Evolutionary conservation across 1,140 invertebrate species (phyloP), one percentile per base, ranked within the genome.

Genomic region (Heliothis subflexa): DNA sequence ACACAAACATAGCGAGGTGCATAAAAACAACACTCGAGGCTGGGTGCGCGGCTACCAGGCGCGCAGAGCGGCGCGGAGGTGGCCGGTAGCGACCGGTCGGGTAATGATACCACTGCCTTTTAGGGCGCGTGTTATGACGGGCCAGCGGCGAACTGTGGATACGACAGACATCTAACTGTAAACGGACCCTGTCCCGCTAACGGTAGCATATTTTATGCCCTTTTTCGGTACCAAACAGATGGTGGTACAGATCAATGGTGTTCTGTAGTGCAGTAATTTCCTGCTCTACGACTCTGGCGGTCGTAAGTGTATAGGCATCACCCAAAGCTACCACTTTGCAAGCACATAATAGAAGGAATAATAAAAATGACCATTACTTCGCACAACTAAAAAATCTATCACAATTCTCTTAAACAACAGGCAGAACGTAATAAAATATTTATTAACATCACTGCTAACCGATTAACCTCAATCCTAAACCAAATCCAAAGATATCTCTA

Each of bases 81-180:
- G 81, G 82, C 57, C 86, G 83, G 87, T 89, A 86, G 88, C 73
- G 81, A 89, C 91, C 87, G 89, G 90, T 91, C 85, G 68, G 78
- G 85, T 91, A 91, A 91, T 91, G 91, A 93, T 88, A 92, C 89
- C 85, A 90, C 80, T 87, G 83, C 90, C 91, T 91, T 93, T 87
- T 92, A 91, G 88, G 90, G 90, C 89, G 78, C 82, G 79, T 85
- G 85, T 89, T 91, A 91, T 90, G 88, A 91, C 86, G 86, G 80
- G 83, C 83, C 85, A 78, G 55, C 61, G 81, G 73, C 78, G 70
- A 85, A 85, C 13, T 82, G 74, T 88, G 90, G 89, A 92, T 89
- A 86, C 28, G 85, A 79, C 83, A 28, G 13, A 25, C 12, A 78
- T 33, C 10, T 76, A 76, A 64, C 61, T 76, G 73, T 76, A 76